A percentile compares a stretch with the other conserved stretches of the same genome.
Evolutionary conservation across 2,797 vertebrate genomes (phyloP).

Genomic region (Numenius phaeopus): DNA sequence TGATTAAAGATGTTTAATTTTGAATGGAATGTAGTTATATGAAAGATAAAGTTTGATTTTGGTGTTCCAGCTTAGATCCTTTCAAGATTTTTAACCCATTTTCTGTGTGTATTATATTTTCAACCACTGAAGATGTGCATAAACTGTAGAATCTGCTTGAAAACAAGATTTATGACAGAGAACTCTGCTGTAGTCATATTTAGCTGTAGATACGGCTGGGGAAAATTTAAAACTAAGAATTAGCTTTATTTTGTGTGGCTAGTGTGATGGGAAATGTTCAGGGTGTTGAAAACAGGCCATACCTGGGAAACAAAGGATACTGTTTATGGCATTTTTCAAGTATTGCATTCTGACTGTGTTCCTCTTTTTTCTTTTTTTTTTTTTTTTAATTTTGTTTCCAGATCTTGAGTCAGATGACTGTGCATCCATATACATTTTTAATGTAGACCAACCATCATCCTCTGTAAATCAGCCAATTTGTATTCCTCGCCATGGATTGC

Average conservation of each 20-base stretch:
- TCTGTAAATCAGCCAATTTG: constrained; percentile 88
- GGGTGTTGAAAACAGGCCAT: background rate
- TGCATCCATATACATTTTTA: constrained; percentile 96
- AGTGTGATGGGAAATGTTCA: background rate
- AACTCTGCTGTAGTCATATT: background rate
- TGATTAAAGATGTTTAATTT: background rate
- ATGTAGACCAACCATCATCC: constrained; percentile 91
- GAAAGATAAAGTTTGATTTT: background rate
- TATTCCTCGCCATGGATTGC: constrained; percentile 90
- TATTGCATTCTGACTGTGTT: background rate
- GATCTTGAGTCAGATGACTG: constrained; percentile 96
- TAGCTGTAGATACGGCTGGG: background rate
- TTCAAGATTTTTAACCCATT: background rate
- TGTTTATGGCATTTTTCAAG: background rate
- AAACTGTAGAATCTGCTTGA: background rate
- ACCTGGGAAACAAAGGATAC: background rate
- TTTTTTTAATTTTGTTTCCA: constrained; percentile 57
- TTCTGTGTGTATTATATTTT: background rate
- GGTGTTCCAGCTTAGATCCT: background rate
- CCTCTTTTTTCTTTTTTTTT: background rate
- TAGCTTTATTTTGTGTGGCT: background rate
- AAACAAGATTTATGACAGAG: background rate
- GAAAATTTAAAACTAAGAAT: background rate
- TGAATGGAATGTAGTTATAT: background rate
- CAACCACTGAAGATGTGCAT: background rate